Evolutionary conservation across 1,140 invertebrate species (phyloP).

Genomic region (Chionoecetes opilio): DNA sequence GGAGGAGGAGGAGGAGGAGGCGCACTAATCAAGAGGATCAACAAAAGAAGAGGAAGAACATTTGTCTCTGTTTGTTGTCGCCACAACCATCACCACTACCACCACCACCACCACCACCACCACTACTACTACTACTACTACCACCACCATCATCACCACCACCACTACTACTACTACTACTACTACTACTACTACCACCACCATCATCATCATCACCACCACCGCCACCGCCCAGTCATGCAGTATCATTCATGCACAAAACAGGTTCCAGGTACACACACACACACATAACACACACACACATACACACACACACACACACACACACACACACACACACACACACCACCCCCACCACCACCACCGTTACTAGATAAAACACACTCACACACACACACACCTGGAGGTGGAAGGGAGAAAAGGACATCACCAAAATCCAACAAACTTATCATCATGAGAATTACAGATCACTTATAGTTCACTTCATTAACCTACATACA

Average conservation of each 20-base stretch:
- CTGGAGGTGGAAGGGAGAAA: background rate
- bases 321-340: background rate
- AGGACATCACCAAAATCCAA: too few species aligned
- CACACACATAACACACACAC: slow-evolving; percentile 16
- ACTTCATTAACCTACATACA: too few species aligned
- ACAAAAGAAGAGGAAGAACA: too few species aligned
- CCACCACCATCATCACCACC: background rate
- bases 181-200: too few species aligned
- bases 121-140: background rate
- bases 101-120: background rate
- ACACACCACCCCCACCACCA: too few species aligned
- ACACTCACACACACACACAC: slow-evolving; percentile 9
- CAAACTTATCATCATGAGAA: too few species aligned
- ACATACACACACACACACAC: slow-evolving; percentile 20
- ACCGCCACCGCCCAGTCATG: background rate
- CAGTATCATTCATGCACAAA: background rate
- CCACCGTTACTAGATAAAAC: too few species aligned
- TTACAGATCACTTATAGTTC: too few species aligned
- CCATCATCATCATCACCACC: background rate
- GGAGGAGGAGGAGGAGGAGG: background rate
- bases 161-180: too few species aligned
- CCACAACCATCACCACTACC: background rate
- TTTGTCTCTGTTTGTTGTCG: too few species aligned
- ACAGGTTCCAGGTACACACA: slow-evolving; percentile 36
- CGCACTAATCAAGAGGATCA: background rate